Evolutionary conservation across 1,140 invertebrate genomes (phyloP).

Genomic region (Drusus annulatus): DNA sequence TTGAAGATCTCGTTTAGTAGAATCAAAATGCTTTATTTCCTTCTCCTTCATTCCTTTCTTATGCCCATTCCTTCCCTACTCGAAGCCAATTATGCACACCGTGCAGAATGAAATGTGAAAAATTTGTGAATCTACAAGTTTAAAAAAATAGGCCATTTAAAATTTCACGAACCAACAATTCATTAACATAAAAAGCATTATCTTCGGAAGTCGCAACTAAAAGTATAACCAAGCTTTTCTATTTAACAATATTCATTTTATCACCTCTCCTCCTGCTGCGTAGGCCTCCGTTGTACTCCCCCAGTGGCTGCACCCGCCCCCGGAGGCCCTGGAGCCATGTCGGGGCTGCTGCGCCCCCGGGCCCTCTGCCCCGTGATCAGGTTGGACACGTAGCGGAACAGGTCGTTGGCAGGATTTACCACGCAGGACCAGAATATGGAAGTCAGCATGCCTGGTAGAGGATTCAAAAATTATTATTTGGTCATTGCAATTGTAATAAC

Average conservation of each 20-base stretch:
- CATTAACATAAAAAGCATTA: too few relatives aligned
- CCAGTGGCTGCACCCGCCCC: neutral
- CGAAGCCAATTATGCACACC: too few relatives aligned
- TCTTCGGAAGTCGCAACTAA: too few relatives aligned
- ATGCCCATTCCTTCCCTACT: too few relatives aligned
- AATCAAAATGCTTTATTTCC: too few relatives aligned
- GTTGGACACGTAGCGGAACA: constrained; percentile 62
- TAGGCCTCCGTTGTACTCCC: neutral
- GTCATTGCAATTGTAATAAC: neutral
- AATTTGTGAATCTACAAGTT: too few relatives aligned
- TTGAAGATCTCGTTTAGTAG: too few relatives aligned
- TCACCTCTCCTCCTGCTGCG: constrained; percentile 21
- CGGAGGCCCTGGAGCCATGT: neutral
- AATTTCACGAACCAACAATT: too few relatives aligned
- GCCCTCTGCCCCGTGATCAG: constrained; percentile 57
- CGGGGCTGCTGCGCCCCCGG: constrained; percentile 6
- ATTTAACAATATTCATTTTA: neutral
- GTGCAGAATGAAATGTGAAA: too few relatives aligned
- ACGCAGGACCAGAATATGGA: constrained; percentile 65
- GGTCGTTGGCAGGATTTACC: constrained; percentile 61
- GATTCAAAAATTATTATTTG: neutral
- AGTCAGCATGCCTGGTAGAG: constrained; percentile 64
- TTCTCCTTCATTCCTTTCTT: too few relatives aligned
- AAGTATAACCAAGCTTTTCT: too few relatives aligned
- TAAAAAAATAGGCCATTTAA: too few relatives aligned